Evolutionary conservation across 2,113 vertebrate species (phyloP), one percentile per base, ranked within the genome.

Genomic region (Atlantisia rogersi): DNA sequence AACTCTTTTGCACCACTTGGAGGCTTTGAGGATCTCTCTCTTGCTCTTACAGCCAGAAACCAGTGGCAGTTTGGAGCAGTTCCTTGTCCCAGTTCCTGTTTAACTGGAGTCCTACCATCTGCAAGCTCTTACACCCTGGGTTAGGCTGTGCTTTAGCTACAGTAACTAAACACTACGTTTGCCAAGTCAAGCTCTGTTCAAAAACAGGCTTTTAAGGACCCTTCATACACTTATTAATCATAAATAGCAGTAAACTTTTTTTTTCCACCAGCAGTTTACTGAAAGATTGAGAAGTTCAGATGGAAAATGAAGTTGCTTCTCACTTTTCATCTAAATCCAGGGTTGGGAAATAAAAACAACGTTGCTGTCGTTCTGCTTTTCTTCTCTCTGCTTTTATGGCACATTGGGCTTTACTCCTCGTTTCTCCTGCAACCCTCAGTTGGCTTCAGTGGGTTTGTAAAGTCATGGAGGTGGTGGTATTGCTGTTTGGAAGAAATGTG

Each of bases 381-480:
- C 26, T 46, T 6, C 56, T 56, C n/a, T 12, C 24, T 28, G 35
- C 81, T 73, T 39, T 53, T 28, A 22, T 20, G 53, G 40, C 52
- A 21, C 0, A 2, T 10, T 11, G 14, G 12, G 50, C 22, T 64
- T 37, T 31, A 11, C 21, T 82, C 53, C 86, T 29, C 0, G 12
- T 53, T 29, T 44, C 39, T 17, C n/a, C 71, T 19, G 22, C 58
- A 26, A 7, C 74, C 55, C 16, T n/a, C 26, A 2, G 37, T 26
- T 75, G 85, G 48, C 40, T 39, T 18, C 10, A 10, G 14, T 37
- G 68, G n/a, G 15, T 62, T 46, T 81, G 24, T 28, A 3, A 67
- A 39, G 15, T 4, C 40, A 50, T 1, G 2, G 37, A 24, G n/a
- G 5, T 0, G 3, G 5, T 5, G 53, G 18, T 14, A 1, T 22